Base-by-base conservation (phyloP, 35 echinoderm and acorn worm species). In the Amphiura filiformis region DNA sequence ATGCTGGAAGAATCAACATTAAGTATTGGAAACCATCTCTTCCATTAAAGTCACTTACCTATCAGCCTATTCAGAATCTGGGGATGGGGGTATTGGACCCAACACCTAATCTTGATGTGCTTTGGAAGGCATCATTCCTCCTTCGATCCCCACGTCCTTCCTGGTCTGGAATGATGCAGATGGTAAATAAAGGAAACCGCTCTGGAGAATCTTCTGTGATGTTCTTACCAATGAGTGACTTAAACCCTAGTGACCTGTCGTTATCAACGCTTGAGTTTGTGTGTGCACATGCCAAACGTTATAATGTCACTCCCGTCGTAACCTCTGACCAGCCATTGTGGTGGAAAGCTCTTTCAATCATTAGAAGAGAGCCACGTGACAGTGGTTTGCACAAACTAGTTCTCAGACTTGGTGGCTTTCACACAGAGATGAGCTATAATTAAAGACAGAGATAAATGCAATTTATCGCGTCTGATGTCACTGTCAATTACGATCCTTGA, bases 221-320 rank as follows among this genome's bases (percentile, higher is more conserved):
- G 28, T 91, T 57, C 56, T 39, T 91, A 39, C 90, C 83, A 0
- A 91, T 87, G 75, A 91, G 79, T 22, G 83, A 86, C 38, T 56
- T 91, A 35, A 56, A 91, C 80, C 44, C 83, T 36, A 37, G 90
- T 57, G 90, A 91, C 41, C 44, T 15, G 76, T 42, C 82, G 2
- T 91, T 80, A 1, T 91, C 90, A 52, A 91, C 83, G 0, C 41
- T 91, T 30, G 13, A 49, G 20, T 91, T 41, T 35, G 22, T 91
- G 22, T 80, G 15, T 38, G 49, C n/a, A 37, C 23, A 86, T 0
- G 75, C 81, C n/a, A 42, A 32, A 1, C 32, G n/a, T 32, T 37
- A 91, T 14, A 14, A 78, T 42, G 64, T 57, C 26, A 22, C 89
- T 34, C 89, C 89, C 7, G 44, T 52, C 7, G 7, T 52, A 11